A percentile compares a stretch with the other conserved stretches of the same genome.
Evolutionary conservation across 2,888 invertebrate genomes (phyloP).

Genomic region (Epiperipatus broadwayi): DNA sequence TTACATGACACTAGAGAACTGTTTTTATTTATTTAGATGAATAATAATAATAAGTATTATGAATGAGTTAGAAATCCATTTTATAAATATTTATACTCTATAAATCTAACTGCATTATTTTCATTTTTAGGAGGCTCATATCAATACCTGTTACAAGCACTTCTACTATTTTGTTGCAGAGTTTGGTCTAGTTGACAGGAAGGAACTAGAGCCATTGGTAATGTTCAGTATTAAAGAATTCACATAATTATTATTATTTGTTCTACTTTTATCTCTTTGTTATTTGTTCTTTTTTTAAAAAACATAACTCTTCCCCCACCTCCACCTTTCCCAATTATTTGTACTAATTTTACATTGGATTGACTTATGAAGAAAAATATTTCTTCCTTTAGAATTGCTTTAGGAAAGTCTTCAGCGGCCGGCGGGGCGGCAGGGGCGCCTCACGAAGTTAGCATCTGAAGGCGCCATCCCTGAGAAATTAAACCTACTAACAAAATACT

Average conservation of each 20-base stretch:
- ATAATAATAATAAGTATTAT: conserved; percentile 6
- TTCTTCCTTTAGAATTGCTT: too few relatives aligned
- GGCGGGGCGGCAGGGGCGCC: too few relatives aligned
- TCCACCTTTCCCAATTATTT: too few relatives aligned
- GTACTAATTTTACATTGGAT: too few relatives aligned
- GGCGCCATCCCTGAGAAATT: too few relatives aligned
- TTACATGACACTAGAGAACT: too few relatives aligned
- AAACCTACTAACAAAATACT: too few relatives aligned
- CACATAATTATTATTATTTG: background rate
- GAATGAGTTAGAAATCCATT: conserved; percentile 7
- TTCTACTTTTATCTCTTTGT: background rate
- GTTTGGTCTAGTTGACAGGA: conserved; percentile 56
- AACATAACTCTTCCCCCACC: too few relatives aligned
- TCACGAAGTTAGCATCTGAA: too few relatives aligned
- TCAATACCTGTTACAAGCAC: conserved; percentile 83
- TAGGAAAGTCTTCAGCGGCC: too few relatives aligned
- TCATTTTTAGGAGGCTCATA: conserved; percentile 57
- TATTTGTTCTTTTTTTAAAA: too few relatives aligned
- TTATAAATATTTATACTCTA: background rate
- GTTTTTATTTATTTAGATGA: background rate
- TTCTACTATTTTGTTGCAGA: conserved; percentile 79
- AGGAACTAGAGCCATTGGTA: conserved; percentile 61
- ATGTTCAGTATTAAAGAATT: conserved; percentile 7
- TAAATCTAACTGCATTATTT: background rate
- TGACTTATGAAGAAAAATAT: too few relatives aligned